Conservation (phyloP, 1,140 invertebrate genomes). For the Apocrypta bakeri region DNA sequence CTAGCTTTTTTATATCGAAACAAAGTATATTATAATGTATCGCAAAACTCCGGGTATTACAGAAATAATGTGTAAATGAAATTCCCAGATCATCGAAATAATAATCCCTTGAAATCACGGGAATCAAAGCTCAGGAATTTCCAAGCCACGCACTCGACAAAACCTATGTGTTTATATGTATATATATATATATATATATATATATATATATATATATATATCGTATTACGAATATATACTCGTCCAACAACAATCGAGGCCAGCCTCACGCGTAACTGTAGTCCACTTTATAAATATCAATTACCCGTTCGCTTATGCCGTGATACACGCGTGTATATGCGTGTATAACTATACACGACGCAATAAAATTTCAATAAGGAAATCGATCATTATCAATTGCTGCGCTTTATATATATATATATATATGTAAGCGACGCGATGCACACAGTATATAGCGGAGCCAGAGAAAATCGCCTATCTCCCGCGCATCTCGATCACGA, state of each 20-base stretch:
- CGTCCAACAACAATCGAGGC: background rate
- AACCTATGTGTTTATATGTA: too few species aligned
- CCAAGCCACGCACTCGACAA: too few species aligned
- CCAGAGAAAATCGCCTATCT: conserved; percentile 31
- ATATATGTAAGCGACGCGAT: conserved; percentile 1
- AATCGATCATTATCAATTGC: conserved; percentile 51
- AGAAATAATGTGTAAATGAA: too few species aligned
- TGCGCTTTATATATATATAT: background rate
- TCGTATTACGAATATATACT: background rate
- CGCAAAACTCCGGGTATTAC: too few species aligned
- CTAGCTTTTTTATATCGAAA: too few species aligned
- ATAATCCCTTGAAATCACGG: too few species aligned
- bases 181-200: too few species aligned
- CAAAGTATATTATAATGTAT: too few species aligned
- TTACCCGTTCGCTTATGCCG: conserved; percentile 32
- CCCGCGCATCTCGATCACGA: conserved; percentile 65
- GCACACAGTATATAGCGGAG: conserved; percentile 43
- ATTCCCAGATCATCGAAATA: too few species aligned
- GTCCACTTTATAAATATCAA: conserved; percentile 51
- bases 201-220: too few species aligned
- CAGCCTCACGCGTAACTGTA: conserved; percentile 36
- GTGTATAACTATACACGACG: conserved; percentile 11
- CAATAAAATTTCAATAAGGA: conserved; percentile 55
- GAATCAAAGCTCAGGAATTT: too few species aligned
- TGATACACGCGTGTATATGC: background rate